Conservation (phyloP, 2,797 vertebrate species). For the Merluccius polli region DNA sequence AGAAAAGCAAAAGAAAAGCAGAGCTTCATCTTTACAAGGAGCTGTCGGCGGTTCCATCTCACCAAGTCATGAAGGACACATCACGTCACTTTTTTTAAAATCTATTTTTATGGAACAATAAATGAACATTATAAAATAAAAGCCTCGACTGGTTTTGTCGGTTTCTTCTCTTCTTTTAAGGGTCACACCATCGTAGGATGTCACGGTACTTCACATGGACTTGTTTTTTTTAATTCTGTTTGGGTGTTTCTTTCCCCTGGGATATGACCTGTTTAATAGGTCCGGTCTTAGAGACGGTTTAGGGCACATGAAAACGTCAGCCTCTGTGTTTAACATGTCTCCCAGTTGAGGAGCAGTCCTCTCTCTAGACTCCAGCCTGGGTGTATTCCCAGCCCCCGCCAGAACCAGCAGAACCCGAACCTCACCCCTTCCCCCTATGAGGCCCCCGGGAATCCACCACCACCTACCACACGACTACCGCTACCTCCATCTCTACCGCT, state of each 20-base stretch:
- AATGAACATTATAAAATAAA: slow-evolving; percentile 74
- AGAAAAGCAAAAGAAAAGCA: slow-evolving; percentile 28
- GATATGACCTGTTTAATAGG: not conserved
- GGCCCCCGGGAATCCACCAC: too few relatives aligned
- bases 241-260: not conserved
- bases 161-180: slow-evolving; percentile 40
- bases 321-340: not conserved
- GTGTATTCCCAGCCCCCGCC: not conserved
- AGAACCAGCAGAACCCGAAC: too few relatives aligned
- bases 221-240: not conserved
- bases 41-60: slow-evolving; percentile 60
- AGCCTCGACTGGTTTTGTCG: slow-evolving; percentile 50
- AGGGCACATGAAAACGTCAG: not conserved
- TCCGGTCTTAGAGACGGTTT: not conserved
- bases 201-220: not conserved
- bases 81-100: slow-evolving; percentile 73
- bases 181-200: not conserved
- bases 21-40: slow-evolving; percentile 65
- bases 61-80: slow-evolving; percentile 73
- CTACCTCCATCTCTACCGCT: too few relatives aligned
- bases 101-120: slow-evolving; percentile 82
- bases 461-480: too few relatives aligned
- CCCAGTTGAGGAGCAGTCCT: not conserved
- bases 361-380: not conserved
- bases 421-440: too few relatives aligned